Conservation (phyloP, 2,888 invertebrate genomes). For the Catocala fraxini region DNA sequence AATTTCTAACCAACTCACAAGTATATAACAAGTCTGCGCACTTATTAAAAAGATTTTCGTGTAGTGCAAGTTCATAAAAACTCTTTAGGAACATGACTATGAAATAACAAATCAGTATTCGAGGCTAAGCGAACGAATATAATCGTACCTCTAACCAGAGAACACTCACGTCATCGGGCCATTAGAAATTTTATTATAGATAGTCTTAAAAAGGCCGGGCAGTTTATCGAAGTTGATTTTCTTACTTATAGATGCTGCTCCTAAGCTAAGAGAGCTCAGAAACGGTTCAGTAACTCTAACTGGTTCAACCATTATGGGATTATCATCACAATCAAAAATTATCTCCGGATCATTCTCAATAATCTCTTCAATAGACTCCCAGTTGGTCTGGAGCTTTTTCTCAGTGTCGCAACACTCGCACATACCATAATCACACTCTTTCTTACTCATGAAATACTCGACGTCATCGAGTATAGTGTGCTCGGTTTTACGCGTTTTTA, state of each 20-base stretch:
- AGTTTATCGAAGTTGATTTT: slow-evolving; percentile 63
- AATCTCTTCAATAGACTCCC: slow-evolving; percentile 79
- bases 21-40: too few relatives aligned
- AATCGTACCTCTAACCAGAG: slow-evolving; percentile 20
- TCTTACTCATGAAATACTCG: slow-evolving; percentile 76
- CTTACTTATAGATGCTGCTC: slow-evolving; percentile 57
- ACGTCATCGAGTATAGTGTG: slow-evolving; percentile 77
- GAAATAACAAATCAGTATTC: slow-evolving; percentile 3
- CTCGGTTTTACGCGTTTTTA: slow-evolving; percentile 61
- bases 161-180: slow-evolving; percentile 51
- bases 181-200: slow-evolving; percentile 65
- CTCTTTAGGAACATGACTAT: slow-evolving; percentile 6
- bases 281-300: slow-evolving; percentile 48
- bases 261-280: slow-evolving; percentile 44
- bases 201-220: slow-evolving; percentile 66
- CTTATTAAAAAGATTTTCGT: background rate
- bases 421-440: slow-evolving; percentile 79
- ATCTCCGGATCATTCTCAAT: slow-evolving; percentile 85
- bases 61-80: slow-evolving; percentile 4
- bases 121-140: slow-evolving; percentile 11
- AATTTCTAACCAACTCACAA: background rate
- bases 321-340: slow-evolving; percentile 79
- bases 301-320: slow-evolving; percentile 74
- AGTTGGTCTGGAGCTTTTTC: slow-evolving; percentile 70
- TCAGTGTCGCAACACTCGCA: slow-evolving; percentile 73